These are phyloP conservation scores for Lophura nycthemera DNA, from an alignment of 2,113 vertebrate species.

Conservation along the genomic window DNA sequence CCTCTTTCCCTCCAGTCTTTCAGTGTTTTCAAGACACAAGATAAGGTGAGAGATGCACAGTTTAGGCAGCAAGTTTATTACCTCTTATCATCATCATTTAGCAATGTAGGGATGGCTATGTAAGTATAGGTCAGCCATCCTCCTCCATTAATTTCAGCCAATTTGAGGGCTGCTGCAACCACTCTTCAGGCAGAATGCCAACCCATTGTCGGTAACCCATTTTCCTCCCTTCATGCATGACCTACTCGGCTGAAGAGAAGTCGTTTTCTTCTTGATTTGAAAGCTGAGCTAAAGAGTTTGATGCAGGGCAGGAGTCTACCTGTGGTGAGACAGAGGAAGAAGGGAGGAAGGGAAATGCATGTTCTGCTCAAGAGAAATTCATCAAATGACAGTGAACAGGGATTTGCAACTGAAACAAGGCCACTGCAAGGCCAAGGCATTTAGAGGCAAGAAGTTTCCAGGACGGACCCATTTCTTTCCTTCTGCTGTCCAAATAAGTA, in stretches of 20 bases:
- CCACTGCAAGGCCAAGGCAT: not conserved
- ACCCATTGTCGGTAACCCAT: not conserved
- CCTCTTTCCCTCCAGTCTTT: not conserved
- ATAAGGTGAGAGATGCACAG: not conserved
- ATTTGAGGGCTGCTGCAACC: not conserved
- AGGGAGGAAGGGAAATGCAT: not conserved
- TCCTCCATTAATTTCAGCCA: constrained; percentile 27
- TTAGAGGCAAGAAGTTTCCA: not conserved
- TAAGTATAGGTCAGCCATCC: not conserved
- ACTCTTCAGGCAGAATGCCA: not conserved
- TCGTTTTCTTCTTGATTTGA: not conserved
- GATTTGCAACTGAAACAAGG: not conserved
- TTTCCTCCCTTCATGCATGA: not conserved
- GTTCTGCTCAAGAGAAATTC: not conserved
- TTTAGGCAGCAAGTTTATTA: constrained; percentile 25
- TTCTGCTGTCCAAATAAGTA: not conserved
- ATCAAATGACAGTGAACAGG: not conserved
- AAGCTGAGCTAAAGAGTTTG: not conserved
- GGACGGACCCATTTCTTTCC: not conserved
- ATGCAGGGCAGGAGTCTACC: not conserved
- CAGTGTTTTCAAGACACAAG: not conserved
- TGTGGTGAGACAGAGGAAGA: not conserved
- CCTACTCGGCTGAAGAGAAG: not conserved
- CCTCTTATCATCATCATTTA: constrained; percentile 16
- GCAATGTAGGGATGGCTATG: not conserved